These are phyloP conservation scores for Fissipunctia ypsillon DNA, from an alignment of 2,888 invertebrate genomes.

Conservation along the genomic window DNA sequence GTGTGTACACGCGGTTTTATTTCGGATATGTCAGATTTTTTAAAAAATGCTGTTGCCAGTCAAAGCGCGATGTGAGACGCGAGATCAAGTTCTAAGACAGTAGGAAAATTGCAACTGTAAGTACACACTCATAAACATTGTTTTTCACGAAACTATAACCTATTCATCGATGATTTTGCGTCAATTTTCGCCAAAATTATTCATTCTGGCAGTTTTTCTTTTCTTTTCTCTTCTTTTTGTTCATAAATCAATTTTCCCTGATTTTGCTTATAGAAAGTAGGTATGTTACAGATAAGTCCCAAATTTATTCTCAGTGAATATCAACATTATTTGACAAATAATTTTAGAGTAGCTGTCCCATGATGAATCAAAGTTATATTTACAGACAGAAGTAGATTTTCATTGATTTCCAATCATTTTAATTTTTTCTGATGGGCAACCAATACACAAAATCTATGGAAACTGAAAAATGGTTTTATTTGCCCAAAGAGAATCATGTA, in stretches of 20 bases:
- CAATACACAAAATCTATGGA: neutral
- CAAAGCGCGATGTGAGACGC: neutral
- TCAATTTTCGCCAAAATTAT: neutral
- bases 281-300: neutral
- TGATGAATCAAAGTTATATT: slow-evolving; percentile 10
- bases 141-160: neutral
- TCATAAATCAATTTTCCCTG: neutral
- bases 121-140: neutral
- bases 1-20: neutral
- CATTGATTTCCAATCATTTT: neutral
- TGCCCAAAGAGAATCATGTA: slow-evolving; percentile 13
- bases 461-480: neutral
- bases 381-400: neutral
- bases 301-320: neutral
- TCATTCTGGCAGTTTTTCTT: neutral
- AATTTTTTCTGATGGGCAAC: neutral
- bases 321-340: neutral
- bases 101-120: neutral
- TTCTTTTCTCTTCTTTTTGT: no score
- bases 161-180: neutral
- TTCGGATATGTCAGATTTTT: neutral
- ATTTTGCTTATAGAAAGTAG: neutral
- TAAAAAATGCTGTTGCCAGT: neutral
- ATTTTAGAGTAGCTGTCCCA: neutral
- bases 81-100: neutral